phyloP scores from a whole-genome alignment of 2,113 vertebrate genomes.

The Danio rerio region GRCz12tu NC_133190.1:29788501-29789000 shows the following conservation, averaged over 20 bases:
- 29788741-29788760: constrained; percentile 35
- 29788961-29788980: too few species aligned
- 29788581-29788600: constrained; percentile 46
- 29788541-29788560: constrained; percentile 7
- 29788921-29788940: too few species aligned
- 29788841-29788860: constrained; percentile 32
- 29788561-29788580: constrained; percentile 26
- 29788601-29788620: constrained; percentile 45
- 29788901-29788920: not conserved
- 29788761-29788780: constrained; percentile 37
- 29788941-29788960: too few species aligned
- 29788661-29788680: constrained; percentile 41
- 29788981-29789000: too few species aligned
- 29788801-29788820: not conserved
- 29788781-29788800: constrained; percentile 14
- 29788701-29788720: constrained; percentile 38
- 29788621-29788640: constrained; percentile 57
- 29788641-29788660: constrained; percentile 33
- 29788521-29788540: constrained; percentile 1
- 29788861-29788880: constrained; percentile 7
- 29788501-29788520: constrained; percentile 34
- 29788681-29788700: constrained; percentile 67
- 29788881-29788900: constrained; percentile 24
- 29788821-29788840: not conserved
- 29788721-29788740: constrained; percentile 43